phyloP scores from a whole-genome alignment of 2,888 invertebrate species.

The Catonia carolina region DNA sequence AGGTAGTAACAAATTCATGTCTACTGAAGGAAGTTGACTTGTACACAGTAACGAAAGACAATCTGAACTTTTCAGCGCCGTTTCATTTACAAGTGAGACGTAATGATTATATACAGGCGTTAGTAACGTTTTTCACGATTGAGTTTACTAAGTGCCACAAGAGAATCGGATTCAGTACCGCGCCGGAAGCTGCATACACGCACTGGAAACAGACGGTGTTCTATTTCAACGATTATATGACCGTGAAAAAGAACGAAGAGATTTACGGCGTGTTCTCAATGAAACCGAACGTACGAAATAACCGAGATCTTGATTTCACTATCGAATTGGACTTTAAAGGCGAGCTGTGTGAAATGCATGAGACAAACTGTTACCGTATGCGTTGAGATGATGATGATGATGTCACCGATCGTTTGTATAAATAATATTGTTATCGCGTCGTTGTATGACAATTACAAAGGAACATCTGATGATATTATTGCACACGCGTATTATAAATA shows the following conservation, averaged over 20 bases:
- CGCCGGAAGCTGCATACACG: conserved; percentile 95
- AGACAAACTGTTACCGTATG: conserved; percentile 84
- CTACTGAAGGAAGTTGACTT: conserved; percentile 96
- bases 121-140: conserved; percentile 93
- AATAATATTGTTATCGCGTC: no score
- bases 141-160: conserved; percentile 99
- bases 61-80: conserved; percentile 85
- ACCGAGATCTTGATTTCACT: conserved; percentile 93
- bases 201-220: conserved; percentile 99
- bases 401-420: no score
- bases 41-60: conserved; percentile 93
- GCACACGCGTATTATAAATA: no score
- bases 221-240: conserved; percentile 92
- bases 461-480: no score
- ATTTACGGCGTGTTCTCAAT: conserved; percentile 86
- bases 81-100: conserved; percentile 70
- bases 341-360: conserved; percentile 75
- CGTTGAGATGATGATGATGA: no score
- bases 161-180: conserved; percentile 95
- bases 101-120: conserved; percentile 84
- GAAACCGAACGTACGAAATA: conserved; percentile 94
- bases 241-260: conserved; percentile 93
- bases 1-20: conserved; percentile 91
- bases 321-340: conserved; percentile 90
- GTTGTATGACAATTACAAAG: no score